These are phyloP conservation scores for Phylloscopus trochiloides DNA, from an alignment of 2,113 vertebrate genomes.

Conservation along the genomic window DNA sequence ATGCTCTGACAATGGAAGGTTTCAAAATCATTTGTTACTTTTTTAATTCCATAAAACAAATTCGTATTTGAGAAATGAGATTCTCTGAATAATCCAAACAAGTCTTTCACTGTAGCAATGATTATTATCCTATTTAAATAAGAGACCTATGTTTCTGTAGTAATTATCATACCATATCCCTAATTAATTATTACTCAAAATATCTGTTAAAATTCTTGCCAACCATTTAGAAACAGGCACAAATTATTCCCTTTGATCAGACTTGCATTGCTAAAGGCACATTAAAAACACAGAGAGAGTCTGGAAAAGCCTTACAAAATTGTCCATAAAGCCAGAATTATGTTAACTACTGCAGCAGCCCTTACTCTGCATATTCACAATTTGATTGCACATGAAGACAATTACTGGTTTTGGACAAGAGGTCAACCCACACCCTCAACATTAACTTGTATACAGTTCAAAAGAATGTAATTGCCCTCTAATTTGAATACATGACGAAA, in stretches of 20 bases:
- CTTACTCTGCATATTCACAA: not conserved
- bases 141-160: slow-evolving; percentile 64
- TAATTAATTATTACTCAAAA: slow-evolving; percentile 72
- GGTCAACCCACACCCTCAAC: not conserved
- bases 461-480: slow-evolving; percentile 1
- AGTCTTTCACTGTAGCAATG: slow-evolving; percentile 54
- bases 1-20: not conserved
- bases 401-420: slow-evolving; percentile 2
- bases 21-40: slow-evolving; percentile 16
- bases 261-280: slow-evolving; percentile 66
- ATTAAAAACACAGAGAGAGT: slow-evolving; percentile 58
- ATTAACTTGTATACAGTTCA: not conserved
- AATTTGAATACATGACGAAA: not conserved
- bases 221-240: slow-evolving; percentile 62
- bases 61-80: slow-evolving; percentile 52
- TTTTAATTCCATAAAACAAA: slow-evolving; percentile 30
- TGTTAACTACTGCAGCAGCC: slow-evolving; percentile 39
- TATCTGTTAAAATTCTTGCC: slow-evolving; percentile 70
- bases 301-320: slow-evolving; percentile 57
- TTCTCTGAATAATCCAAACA: slow-evolving; percentile 58
- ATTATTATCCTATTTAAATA: slow-evolving; percentile 68
- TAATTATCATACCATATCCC: slow-evolving; percentile 62
- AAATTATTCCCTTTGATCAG: slow-evolving; percentile 70
- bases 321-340: slow-evolving; percentile 52
- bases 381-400: not conserved